phyloP scores from a whole-genome alignment of 2,888 invertebrate genomes.

The Tetragonisca angustula region DNA sequence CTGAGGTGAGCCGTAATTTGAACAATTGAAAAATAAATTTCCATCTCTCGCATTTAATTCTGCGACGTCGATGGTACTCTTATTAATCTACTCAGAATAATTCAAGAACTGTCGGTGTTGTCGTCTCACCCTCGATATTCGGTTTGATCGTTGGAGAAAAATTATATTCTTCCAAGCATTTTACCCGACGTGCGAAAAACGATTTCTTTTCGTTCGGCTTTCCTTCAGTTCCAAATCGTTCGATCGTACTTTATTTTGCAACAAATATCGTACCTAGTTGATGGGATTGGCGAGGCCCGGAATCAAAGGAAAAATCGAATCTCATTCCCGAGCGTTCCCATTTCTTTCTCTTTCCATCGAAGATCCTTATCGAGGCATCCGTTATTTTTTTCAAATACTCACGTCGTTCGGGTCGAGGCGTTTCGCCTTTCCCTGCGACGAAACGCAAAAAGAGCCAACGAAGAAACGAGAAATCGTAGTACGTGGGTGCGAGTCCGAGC shows the following conservation, averaged over 20 bases:
- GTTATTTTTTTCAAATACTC: constrained; percentile 48
- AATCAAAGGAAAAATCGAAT: constrained; percentile 43
- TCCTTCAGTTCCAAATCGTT: constrained; percentile 23
- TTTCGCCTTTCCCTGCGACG: constrained; percentile 50
- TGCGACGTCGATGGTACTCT: neutral
- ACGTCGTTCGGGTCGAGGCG: constrained; percentile 47
- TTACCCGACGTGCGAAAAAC: neutral
- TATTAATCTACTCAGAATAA: neutral
- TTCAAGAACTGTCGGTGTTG: neutral
- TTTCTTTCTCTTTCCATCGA: constrained; percentile 7
- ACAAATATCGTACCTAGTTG: constrained; percentile 38
- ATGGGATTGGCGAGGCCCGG: constrained; percentile 34
- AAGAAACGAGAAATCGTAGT: constrained; percentile 51
- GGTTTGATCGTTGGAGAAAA: neutral
- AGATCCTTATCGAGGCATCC: constrained; percentile 42
- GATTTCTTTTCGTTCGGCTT: neutral
- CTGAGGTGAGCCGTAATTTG: constrained; percentile 18
- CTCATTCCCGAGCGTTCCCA: constrained; percentile 15
- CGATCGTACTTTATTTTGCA: constrained; percentile 20
- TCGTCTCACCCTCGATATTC: neutral
- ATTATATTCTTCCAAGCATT: constrained; percentile 1
- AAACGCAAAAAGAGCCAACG: constrained; percentile 25
- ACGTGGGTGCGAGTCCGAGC: constrained; percentile 68
- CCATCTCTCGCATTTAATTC: neutral
- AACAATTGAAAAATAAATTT: neutral